phyloP scores from a whole-genome alignment of 2,113 vertebrate genomes.

The Nothobranchius furzeri region DNA sequence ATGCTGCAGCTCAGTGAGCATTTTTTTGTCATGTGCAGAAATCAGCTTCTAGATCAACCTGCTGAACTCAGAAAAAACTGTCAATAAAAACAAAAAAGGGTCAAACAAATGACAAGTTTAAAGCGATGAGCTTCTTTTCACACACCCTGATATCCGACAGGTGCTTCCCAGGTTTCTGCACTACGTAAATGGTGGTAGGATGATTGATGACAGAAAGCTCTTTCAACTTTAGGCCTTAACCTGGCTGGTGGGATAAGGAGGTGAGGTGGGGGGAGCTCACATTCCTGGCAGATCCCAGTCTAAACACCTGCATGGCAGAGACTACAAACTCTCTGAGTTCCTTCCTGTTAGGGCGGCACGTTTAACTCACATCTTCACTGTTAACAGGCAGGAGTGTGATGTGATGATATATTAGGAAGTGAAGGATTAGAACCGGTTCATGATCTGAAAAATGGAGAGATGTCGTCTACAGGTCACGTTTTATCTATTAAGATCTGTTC shows the following conservation, averaged over 20 bases:
- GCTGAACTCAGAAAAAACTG: background rate
- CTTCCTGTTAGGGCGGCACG: constrained; percentile 46
- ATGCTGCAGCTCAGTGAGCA: too few relatives aligned
- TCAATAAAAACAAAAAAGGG: constrained; percentile 1
- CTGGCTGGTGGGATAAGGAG: constrained; percentile 23
- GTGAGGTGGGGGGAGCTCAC: constrained; percentile 34
- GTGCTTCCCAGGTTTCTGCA: constrained; percentile 33
- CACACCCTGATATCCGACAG: constrained; percentile 35
- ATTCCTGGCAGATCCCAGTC: constrained; percentile 70
- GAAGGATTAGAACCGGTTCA: too few relatives aligned
- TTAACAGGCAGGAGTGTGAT: background rate
- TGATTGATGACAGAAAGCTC: constrained; percentile 47
- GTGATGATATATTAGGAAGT: too few relatives aligned
- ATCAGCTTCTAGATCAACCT: too few relatives aligned
- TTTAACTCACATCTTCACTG: constrained; percentile 10
- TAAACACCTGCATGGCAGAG: constrained; percentile 70
- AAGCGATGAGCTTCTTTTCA: background rate
- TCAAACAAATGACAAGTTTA: background rate
- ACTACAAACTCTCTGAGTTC: constrained; percentile 33
- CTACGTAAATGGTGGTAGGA: constrained; percentile 4
- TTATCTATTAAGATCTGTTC: too few relatives aligned
- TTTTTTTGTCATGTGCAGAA: too few relatives aligned
- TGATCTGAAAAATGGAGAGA: too few relatives aligned
- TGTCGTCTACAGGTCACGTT: too few relatives aligned
- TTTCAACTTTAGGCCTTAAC: constrained; percentile 43